These are phyloP conservation scores for Anas acuta DNA, from an alignment of 2,797 vertebrate species.

Conservation along the genomic window DNA sequence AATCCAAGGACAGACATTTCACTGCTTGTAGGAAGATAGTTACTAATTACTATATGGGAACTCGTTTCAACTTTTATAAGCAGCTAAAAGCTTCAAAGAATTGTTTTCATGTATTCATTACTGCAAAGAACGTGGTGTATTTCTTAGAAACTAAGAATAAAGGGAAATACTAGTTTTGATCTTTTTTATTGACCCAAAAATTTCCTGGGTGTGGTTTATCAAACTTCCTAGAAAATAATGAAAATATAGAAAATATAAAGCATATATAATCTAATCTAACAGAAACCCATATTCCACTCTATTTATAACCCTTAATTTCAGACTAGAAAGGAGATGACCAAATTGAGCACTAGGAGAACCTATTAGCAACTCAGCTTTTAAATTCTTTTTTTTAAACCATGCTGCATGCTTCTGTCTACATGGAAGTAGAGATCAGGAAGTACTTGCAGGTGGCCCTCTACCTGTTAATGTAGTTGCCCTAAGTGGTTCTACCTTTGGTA, in stretches of 20 bases:
- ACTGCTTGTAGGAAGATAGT: not conserved
- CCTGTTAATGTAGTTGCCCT: not conserved
- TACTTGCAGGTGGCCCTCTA: not conserved
- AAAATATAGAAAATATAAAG: not conserved
- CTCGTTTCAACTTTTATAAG: not conserved
- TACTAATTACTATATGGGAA: not conserved
- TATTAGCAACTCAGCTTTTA: not conserved
- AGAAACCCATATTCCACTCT: not conserved
- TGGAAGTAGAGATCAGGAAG: not conserved
- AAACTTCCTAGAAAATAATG: not conserved
- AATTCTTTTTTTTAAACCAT: not conserved
- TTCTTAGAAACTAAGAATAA: not conserved
- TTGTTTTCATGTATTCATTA: not conserved
- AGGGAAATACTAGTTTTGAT: not conserved
- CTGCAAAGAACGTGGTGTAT: not conserved
- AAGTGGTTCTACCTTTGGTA: constrained; percentile 92
- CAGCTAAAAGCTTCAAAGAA: not conserved
- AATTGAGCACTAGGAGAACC: not conserved
- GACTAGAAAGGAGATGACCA: not conserved
- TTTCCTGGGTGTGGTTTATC: not conserved
- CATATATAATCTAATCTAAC: not conserved
- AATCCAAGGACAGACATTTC: not conserved
- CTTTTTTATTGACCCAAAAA: not conserved
- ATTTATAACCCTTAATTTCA: not conserved
- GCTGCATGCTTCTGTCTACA: not conserved